Evolutionary conservation across 2,113 vertebrate genomes (phyloP).

Genomic region (Natator depressus): DNA sequence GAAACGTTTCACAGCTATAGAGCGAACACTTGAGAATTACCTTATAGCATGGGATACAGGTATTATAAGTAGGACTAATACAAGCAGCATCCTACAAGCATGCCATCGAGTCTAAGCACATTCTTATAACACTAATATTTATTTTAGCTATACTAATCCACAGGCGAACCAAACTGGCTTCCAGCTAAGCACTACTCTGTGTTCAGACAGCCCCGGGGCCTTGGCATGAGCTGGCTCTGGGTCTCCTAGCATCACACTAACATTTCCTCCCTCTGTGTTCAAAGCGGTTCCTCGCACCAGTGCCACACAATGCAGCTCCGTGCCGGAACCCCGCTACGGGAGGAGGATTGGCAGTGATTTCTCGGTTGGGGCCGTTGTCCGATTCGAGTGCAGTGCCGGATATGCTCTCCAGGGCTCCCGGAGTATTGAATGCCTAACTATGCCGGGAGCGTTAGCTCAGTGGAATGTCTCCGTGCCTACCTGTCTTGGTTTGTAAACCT

Average conservation of each 20-base stretch:
- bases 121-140: background rate
- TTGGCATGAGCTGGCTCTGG: rapidly evolving
- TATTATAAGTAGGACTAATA: background rate
- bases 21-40: background rate
- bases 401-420: constrained; percentile 89
- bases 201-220: background rate
- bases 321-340: constrained; percentile 94
- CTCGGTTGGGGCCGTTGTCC: constrained; percentile 88
- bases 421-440: constrained; percentile 91
- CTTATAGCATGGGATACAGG: background rate
- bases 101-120: background rate
- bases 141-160: background rate
- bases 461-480: constrained; percentile 95
- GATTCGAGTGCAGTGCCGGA: constrained; percentile 94
- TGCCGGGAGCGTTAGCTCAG: constrained; percentile 93
- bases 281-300: constrained; percentile 96
- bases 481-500: constrained; percentile 86
- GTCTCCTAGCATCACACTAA: background rate
- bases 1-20: background rate
- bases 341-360: constrained; percentile 93
- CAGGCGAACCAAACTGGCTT: background rate
- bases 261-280: rapidly evolving
- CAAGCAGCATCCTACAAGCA: background rate
- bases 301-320: constrained; percentile 95
- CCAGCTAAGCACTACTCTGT: background rate